Conservation (phyloP, 2,888 invertebrate species). For the Micoletzkya japonica region DNA sequence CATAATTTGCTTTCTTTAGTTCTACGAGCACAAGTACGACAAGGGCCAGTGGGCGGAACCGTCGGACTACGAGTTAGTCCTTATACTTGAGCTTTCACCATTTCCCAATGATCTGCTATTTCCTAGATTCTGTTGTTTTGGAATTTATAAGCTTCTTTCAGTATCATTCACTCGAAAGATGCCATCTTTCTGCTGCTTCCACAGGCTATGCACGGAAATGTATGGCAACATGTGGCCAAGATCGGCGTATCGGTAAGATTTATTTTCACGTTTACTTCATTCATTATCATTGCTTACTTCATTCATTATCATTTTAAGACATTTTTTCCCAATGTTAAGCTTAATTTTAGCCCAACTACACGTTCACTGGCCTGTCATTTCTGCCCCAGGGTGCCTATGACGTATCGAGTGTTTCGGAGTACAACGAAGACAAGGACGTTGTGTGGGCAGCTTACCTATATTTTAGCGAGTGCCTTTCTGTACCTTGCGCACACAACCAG, state of each 20-base stretch:
- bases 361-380: not conserved
- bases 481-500: too few species aligned
- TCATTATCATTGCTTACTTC: too few species aligned
- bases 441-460: not conserved
- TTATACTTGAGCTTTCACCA: too few species aligned
- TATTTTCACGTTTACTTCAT: too few species aligned
- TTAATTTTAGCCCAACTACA: not conserved
- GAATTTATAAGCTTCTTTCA: not conserved
- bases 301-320: too few species aligned
- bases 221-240: not conserved
- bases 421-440: not conserved
- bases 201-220: not conserved
- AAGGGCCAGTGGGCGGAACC: not conserved
- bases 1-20: too few species aligned
- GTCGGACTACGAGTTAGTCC: not conserved
- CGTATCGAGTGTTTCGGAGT: not conserved
- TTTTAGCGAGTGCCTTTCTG: too few species aligned
- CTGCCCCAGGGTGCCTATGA: not conserved
- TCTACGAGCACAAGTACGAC: constrained; percentile 2
- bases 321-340: too few species aligned
- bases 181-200: not conserved
- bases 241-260: not conserved
- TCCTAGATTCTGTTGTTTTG: too few species aligned
- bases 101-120: not conserved
- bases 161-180: not conserved